Evolutionary conservation across 2,888 invertebrate species (phyloP), one percentile per base, ranked within the genome.

Genomic region (Orchesellides sinensis): DNA sequence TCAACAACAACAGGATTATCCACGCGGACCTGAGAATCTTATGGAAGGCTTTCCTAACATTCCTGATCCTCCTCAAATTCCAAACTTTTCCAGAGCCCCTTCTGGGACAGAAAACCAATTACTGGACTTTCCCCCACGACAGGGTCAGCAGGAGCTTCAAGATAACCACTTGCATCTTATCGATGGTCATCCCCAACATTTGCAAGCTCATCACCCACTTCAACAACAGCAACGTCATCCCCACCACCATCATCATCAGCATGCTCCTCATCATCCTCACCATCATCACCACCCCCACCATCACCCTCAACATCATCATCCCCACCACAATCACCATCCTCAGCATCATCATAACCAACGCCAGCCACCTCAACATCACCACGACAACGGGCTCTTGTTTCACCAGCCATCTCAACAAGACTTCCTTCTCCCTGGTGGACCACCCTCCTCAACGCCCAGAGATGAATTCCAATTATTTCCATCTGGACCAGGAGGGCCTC

Each of bases 1-100:
- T 1, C 63, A 49, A 35, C 25, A n/a, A n/a, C n/a, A 54, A 68
- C 74, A 8, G 77, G 49, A 80, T 59, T 75, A 54, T 63, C 3
- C 77, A 23, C 21, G 74, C 35, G 63, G 79, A 68, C 63, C 65
- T 65, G 68, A 81, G 77, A 83, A 75, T 83, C 40, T 83, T 69
- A 66, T 82, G 68, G 65, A 70, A 68, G 52, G 74, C 0, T 69
- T 82, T 52, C 54, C 70, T 19, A 17, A 82, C 21, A 65, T 82
- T 19, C 82, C 75, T 3, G 82, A 82, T 27, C 82, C 75, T 29
- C 81, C 74, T 17, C 74, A 74, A 74, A 74, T 81, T n/a, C 75
- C 82, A 19, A 40, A 47, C 23, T 82, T 70, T 54, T 17, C 56
- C 0, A 21, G 65, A n/a, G 70, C 47, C 10, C 75, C 75, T 27